These are phyloP conservation scores for Todiramphus chloris DNA, from an alignment of 2,113 vertebrate genomes.

Conservation along the genomic window DNA sequence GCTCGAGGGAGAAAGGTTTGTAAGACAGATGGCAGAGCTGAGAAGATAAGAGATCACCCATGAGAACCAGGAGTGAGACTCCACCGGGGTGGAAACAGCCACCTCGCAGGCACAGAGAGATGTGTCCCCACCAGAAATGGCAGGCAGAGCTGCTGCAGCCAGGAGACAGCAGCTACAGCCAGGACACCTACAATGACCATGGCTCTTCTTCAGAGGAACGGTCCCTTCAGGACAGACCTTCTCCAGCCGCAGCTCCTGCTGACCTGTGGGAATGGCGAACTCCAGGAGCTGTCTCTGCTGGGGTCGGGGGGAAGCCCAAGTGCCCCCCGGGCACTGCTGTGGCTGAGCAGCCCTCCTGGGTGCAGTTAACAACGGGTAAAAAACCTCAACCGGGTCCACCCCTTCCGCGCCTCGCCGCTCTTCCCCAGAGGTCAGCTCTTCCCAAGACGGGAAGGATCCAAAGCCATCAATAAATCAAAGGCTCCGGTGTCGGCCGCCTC, in stretches of 20 bases:
- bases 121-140: accelerated
- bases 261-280: background rate
- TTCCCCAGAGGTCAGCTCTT: background rate
- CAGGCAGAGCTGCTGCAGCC: background rate
- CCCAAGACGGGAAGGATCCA: background rate
- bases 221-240: background rate
- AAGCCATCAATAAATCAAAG: conserved; percentile 34
- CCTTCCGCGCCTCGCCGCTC: background rate
- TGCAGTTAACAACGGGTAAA: background rate
- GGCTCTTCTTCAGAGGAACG: accelerated
- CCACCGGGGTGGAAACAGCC: background rate
- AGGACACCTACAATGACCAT: background rate
- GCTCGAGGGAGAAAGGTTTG: background rate
- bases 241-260: background rate
- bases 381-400: background rate
- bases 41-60: background rate
- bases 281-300: background rate
- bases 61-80: background rate
- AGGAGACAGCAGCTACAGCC: background rate
- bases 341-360: background rate
- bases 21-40: background rate
- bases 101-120: background rate
- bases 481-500: background rate
- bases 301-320: background rate
- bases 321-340: background rate